phyloP scores from a whole-genome alignment of 2,113 vertebrate genomes.

The Brachypteracias leptosomus region DNA sequence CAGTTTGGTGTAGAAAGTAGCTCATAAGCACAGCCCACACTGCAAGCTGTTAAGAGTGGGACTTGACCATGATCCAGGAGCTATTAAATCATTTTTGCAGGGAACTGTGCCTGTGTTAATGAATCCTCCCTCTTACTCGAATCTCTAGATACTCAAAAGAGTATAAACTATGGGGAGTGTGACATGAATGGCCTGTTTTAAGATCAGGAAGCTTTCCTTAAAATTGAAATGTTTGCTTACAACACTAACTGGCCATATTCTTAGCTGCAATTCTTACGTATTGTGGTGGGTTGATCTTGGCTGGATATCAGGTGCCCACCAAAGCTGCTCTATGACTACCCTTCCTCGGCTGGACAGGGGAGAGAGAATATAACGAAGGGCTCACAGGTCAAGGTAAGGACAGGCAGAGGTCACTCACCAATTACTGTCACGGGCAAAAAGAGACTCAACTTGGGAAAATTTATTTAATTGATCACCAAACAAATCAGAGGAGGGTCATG shows the following conservation, averaged over 20 bases:
- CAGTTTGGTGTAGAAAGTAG: not conserved
- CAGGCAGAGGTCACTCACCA: not conserved
- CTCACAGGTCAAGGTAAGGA: not conserved
- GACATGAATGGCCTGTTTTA: not conserved
- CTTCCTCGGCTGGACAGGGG: not conserved
- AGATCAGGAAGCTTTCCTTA: not conserved
- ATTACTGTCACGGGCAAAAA: not conserved
- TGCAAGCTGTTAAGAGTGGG: not conserved
- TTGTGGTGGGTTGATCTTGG: not conserved
- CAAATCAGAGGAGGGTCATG: not conserved
- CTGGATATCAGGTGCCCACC: not conserved
- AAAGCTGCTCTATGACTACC: not conserved
- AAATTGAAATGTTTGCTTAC: not conserved
- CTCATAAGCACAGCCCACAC: not conserved
- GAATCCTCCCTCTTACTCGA: not conserved
- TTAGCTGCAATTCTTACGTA: not conserved
- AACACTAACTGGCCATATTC: not conserved
- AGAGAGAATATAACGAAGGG: not conserved
- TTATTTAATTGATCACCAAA: not conserved
- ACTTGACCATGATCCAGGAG: not conserved
- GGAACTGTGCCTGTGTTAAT: not conserved
- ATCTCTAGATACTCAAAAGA: not conserved
- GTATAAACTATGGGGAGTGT: not conserved
- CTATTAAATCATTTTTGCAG: not conserved
- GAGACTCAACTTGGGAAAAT: not conserved